phyloP scores from a whole-genome alignment of 2,888 invertebrate species.

The Marasmarcha lunaedactyla region DNA sequence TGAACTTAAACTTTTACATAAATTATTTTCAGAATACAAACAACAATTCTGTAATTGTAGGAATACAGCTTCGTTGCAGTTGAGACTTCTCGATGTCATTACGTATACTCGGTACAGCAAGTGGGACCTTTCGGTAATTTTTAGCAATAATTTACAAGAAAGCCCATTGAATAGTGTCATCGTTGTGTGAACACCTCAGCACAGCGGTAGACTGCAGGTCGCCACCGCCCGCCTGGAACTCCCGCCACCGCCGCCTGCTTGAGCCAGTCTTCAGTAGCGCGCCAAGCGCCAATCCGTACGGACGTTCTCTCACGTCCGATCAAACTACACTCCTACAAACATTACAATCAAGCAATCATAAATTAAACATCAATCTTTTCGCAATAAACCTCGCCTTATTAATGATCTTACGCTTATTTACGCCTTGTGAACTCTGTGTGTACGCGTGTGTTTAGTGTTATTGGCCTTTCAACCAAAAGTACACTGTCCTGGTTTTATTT shows the following conservation, averaged over 20 bases:
- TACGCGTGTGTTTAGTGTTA: slow-evolving; percentile 17
- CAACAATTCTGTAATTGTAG: no score
- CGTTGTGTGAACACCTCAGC: background rate
- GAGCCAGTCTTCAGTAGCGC: slow-evolving; percentile 35
- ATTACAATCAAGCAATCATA: slow-evolving; percentile 26
- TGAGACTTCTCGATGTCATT: no score
- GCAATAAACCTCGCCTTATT: slow-evolving; percentile 4
- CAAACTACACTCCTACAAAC: slow-evolving; percentile 24
- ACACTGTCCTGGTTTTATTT: slow-evolving; percentile 44
- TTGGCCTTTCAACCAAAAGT: slow-evolving; percentile 19
- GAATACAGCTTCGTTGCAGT: no score
- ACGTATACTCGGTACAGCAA: no score
- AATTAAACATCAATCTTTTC: slow-evolving; percentile 31
- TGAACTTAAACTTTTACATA: no score
- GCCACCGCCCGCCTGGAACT: background rate
- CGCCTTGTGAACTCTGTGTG: slow-evolving; percentile 16
- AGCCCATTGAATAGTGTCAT: no score
- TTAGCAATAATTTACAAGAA: no score
- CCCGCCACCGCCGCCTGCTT: background rate
- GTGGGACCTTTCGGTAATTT: no score
- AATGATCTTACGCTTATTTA: slow-evolving; percentile 3
- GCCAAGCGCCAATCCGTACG: slow-evolving; percentile 26
- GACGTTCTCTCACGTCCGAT: slow-evolving; percentile 21
- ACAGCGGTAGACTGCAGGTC: background rate
- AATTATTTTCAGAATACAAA: no score